These are phyloP conservation scores for Apomyelois bistriatella DNA, from an alignment of 2,888 invertebrate genomes.

Conservation along the genomic window DNA sequence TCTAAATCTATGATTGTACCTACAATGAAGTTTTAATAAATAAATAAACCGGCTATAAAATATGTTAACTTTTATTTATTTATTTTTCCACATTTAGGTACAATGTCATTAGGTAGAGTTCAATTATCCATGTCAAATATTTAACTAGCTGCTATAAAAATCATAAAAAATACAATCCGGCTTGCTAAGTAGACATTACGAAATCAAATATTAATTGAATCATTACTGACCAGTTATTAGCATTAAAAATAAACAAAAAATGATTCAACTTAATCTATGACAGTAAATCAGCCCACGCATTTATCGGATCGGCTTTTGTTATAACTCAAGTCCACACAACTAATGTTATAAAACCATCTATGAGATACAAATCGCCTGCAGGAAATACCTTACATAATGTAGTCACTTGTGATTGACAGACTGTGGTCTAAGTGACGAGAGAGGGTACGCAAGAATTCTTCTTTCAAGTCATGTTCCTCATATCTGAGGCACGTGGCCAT, in stretches of 20 bases:
- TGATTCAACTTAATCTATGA: neutral
- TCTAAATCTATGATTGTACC: too few relatives aligned
- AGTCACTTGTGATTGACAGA: conserved; percentile 10
- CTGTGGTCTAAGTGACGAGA: neutral
- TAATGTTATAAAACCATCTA: neutral
- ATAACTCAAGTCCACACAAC: neutral
- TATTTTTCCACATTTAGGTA: too few relatives aligned
- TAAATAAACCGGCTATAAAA: too few relatives aligned
- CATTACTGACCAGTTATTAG: neutral
- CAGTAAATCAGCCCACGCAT: conserved; percentile 5
- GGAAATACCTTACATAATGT: conserved; percentile 12
- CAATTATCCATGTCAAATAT: neutral
- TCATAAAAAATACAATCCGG: neutral
- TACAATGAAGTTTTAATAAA: too few relatives aligned
- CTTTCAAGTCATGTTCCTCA: too few relatives aligned
- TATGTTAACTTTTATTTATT: too few relatives aligned
- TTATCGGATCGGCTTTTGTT: neutral
- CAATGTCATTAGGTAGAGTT: too few relatives aligned
- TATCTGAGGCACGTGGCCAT: too few relatives aligned
- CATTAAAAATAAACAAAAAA: neutral
- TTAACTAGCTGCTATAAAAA: neutral
- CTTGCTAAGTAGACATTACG: conserved; percentile 7
- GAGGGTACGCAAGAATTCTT: too few relatives aligned
- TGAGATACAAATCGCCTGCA: conserved; percentile 1
- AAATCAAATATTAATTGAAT: conserved; percentile 1